Percentiles rank a stretch among this genome's conserved stretches.
Conservation (phyloP, 2,888 invertebrate species). For the Bibio marci region DNA sequence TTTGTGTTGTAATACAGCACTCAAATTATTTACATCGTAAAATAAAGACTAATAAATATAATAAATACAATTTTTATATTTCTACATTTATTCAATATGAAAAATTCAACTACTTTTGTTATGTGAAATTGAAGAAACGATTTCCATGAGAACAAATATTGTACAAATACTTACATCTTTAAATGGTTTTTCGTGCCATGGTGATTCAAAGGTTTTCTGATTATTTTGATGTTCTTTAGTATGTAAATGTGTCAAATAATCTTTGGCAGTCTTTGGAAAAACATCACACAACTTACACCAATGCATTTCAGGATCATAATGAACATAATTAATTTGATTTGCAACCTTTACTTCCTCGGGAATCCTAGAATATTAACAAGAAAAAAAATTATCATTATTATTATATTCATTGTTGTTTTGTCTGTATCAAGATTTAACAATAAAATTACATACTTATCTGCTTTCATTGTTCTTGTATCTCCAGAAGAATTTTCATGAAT, state of each 20-base stretch:
- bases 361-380: too few relatives aligned
- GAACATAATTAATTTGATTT: slow-evolving; percentile 54
- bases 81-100: too few relatives aligned
- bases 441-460: too few relatives aligned
- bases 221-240: slow-evolving; percentile 44
- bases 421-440: too few relatives aligned
- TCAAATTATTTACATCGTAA: too few relatives aligned
- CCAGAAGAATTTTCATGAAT: slow-evolving; percentile 3
- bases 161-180: slow-evolving; percentile 20
- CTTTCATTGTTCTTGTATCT: slow-evolving; percentile 4
- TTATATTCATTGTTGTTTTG: too few relatives aligned
- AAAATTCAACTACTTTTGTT: too few relatives aligned
- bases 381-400: too few relatives aligned
- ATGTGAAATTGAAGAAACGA: too few relatives aligned
- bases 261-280: slow-evolving; percentile 74
- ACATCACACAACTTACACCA: slow-evolving; percentile 79
- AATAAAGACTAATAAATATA: too few relatives aligned
- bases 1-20: too few relatives aligned
- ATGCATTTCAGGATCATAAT: slow-evolving; percentile 79
- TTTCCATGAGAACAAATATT: not conserved
- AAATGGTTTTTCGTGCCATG: slow-evolving; percentile 24
- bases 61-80: too few relatives aligned
- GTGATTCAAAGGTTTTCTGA: slow-evolving; percentile 20
- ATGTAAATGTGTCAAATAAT: slow-evolving; percentile 70
- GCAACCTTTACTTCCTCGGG: not conserved